Evolutionary conservation across 2,888 invertebrate genomes (phyloP), one percentile per base, ranked within the genome.

Genomic region (Elegia similella): DNA sequence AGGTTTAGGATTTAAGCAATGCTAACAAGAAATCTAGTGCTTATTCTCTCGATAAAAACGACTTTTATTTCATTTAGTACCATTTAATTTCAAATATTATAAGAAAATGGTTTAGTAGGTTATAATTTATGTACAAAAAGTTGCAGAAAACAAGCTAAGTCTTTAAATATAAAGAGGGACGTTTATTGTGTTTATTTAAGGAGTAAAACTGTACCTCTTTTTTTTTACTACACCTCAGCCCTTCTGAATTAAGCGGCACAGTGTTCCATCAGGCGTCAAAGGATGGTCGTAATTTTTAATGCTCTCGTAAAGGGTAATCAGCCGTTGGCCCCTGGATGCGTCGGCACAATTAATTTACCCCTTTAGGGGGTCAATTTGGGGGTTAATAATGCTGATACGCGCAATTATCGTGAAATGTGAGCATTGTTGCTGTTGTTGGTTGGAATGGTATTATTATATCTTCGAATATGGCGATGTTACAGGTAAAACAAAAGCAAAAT

Each of bases 251-350:
- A 32, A 48, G 15, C 50, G 34, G 10, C 2, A 43, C 16, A 16
- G n/a, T 53, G 42, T 53, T 42, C 13, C 52, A 23, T 53, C 52
- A 43, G 29, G 30, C 43, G 23, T 53, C 42, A 53, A 53, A 53
- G 43, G 42, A 13, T 15, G 7, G 42, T 43, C 30, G 30, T 53
- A 53, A 53, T 53, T 53, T 53, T 53, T 53, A 43, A 53, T 53
- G 53, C 23, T 30, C 30, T 32, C 53, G 30, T 53, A 43, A 43
- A 53, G 30, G 42, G 53, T 43, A 43, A 42, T 42, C 53, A 53
- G 53, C 42, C 43, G 53, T 30, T 43, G 46, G 17, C 1, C 12
- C 30, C 29, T 43, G 42, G 15, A 42, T 43, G 43, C 53, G 30
- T 43, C 29, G 38, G 42, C 7, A 16, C 43, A 42, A 43, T 53